Base-by-base conservation (phyloP, 1,140 invertebrate species). In the Megalopta genalis region DNA sequence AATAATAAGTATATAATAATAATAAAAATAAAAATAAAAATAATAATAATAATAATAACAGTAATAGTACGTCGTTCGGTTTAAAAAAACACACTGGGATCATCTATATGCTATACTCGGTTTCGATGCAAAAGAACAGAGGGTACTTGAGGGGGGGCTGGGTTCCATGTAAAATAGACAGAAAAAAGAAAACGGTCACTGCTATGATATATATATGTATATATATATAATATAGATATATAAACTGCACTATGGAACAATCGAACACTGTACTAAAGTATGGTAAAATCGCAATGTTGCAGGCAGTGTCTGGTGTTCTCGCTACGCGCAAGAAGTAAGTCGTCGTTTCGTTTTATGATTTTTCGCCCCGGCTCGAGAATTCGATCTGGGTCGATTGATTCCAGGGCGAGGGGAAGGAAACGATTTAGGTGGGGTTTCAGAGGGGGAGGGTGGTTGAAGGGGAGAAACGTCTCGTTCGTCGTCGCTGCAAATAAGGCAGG, bases 261-360 rank as follows among this genome's bases (percentile, higher is more conserved):
- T 78, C 74, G 74, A 78, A 78, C 76, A 72, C 76, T 78, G 76
- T 72, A 37, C 76, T 78, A 78, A 78, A 21, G 18, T 52, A 52
- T 72, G 76, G 76, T 78, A 78, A 77, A 21, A 66, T 78, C 76
- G 76, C 71, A 78, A 78, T 78, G 62, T 49, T 78, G 76, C 76
- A 78, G 76, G 76, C 76, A 78, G 76, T 72, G 76, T 78, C 69
- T 78, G 76, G 76, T 78, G 69, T 78, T 72, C 46, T 72, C 69
- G 69, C 76, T 78, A 78, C 76, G 63, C 76, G 76, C 76, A 71
- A 78, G 76, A 78, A 78, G 68, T 78, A 78, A 78, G 76, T 77
- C 76, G 69, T 64, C 69, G 76, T 72, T 84, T 73, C 67, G 23
- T 18, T 57, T 84, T 52, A 63, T 49, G 54, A 79, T 76, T 18